phyloP scores from a whole-genome alignment of 2,888 invertebrate species.

The Epinotia ramella region DNA sequence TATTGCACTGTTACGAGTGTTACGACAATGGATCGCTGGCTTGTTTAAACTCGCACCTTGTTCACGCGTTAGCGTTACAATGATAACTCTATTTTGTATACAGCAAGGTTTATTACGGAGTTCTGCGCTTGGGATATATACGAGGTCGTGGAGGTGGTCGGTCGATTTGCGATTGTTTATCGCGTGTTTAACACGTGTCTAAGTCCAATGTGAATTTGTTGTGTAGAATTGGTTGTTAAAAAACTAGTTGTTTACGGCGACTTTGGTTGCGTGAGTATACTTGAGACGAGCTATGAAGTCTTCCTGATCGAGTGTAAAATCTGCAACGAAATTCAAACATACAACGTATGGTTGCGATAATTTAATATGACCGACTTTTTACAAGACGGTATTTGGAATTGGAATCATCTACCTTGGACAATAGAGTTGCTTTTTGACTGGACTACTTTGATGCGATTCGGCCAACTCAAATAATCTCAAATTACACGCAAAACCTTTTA shows the following conservation, averaged over 20 bases:
- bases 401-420: too few species aligned
- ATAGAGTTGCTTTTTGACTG: too few species aligned
- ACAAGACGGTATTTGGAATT: too few species aligned
- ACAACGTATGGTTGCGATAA: neutral
- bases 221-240: neutral
- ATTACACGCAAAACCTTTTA: slow-evolving; percentile 28
- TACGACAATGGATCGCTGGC: neutral
- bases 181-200: slow-evolving; percentile 34
- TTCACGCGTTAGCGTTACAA: neutral
- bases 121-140: neutral
- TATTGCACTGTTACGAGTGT: slow-evolving; percentile 17
- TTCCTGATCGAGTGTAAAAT: slow-evolving; percentile 10
- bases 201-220: slow-evolving; percentile 6
- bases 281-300: neutral
- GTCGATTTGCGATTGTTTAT: slow-evolving; percentile 34
- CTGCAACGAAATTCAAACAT: slow-evolving; percentile 15
- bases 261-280: neutral
- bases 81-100: neutral
- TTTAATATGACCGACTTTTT: too few species aligned
- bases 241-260: neutral
- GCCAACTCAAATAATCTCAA: too few species aligned
- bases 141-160: slow-evolving; percentile 5
- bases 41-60: slow-evolving; percentile 5
- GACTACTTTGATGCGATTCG: too few species aligned
- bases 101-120: neutral